Base-by-base conservation (phyloP, 2,888 invertebrate species). In the Isoperla grammatica region DNA sequence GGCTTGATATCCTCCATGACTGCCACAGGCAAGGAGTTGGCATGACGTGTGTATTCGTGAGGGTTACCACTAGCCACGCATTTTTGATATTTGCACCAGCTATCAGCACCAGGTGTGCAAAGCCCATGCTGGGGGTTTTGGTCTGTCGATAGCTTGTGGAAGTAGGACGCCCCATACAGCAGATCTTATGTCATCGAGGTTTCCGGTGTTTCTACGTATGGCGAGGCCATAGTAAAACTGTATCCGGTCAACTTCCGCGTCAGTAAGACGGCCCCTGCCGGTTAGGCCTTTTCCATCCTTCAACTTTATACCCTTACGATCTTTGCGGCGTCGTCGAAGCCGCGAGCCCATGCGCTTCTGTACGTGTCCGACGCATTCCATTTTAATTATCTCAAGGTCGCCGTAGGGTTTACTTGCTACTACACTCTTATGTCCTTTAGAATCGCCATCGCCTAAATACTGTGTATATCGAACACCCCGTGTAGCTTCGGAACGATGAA, bases 101-200 rank as follows among this genome's bases (percentile, higher is more conserved):
- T 56, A 12, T 56, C 56, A 1, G 8, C 15, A n/a, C 49, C 63
- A 13, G 37, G 53, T 11, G 61, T 61, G 23, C 62, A 61, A 15
- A 61, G 43, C n/a, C 45, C 39, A 53, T 64, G 63, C 13, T 46
- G 46, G 9, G 63, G 63, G 3, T 59, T 61, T n/a, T 58, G 57
- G 45, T 64, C 48, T 19, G 58, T 60, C 12, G 63, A 65, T 9
- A 22, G 40, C n/a, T 57, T 56, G 53, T 65, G 65, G 42, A 50
- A 59, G 22, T 61, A 65, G 1, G 43, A 56, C 5, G 61, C 62
- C n/a, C 63, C 62, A 63, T n/a, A 65, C 48, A 46, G 59, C 57
- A 49, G 53, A 46, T 9, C 22, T 54, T 63, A 62, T 61, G 15
- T 40, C 59, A 39, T 57, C 53, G 11, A 61, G 37, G n/a, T 46